Evolutionary conservation across 2,888 invertebrate species (phyloP), one percentile per base, ranked within the genome.

Genomic region (Napeogenes inachia): DNA sequence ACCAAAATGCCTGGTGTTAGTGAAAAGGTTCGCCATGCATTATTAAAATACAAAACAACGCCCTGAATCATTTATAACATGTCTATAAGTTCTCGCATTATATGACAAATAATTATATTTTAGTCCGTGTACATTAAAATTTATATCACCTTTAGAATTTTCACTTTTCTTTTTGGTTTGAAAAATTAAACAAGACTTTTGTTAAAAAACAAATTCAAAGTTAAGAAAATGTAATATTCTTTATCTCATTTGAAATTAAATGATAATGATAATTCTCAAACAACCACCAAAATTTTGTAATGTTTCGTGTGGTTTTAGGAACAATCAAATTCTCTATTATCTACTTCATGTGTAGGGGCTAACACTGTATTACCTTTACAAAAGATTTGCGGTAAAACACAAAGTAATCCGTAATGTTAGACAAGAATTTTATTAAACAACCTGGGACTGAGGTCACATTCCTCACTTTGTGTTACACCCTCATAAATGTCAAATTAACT

Each of bases 1-100:
- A 33, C 55, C 47, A 55, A 47, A 63, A 57, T 57, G 60, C 46
- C 42, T 57, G 35, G 55, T 58, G 60, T 47, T 56, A 42, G 45
- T 59, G 56, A 63, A 59, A 62, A 46, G 53, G 45, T 47, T 45
- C 45, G 45, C n/a, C 21, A 53, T 46, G 59, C 59, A 59, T 63
- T 54, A 59, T 10, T 21, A 55, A 60, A 45, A 38, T 38, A 60
- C n/a, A 42, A 60, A 60, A 57, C 54, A 57, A 54, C 46, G 50
- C 45, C 21, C n/a, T 53, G 50, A 56, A 42, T 10, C 59, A 50
- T 59, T 62, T 56, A 62, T 59, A 58, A n/a, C 13, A 12, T 33
- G 21, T 46, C 42, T 57, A 45, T 35, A 35, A 35, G 35, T 45
- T 32, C 8, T 30, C n/a, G n/a, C n/a, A 50, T 50, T 21, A 50